Base-by-base conservation (phyloP, 2,888 invertebrate genomes). In the Zygothrica quintamaculata region DNA sequence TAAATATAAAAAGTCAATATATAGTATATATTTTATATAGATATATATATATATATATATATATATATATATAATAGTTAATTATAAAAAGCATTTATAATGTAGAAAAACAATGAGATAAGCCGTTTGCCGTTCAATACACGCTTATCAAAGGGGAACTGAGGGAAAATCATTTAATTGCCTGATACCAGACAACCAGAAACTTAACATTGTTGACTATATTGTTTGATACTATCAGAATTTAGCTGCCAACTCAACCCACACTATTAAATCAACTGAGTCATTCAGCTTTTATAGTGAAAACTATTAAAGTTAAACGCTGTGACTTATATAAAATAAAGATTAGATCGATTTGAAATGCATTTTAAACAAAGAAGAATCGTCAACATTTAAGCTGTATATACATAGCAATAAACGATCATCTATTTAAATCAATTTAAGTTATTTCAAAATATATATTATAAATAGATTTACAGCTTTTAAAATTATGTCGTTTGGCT, bases 51-150 rank as follows among this genome's bases (percentile, higher is more conserved):
- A 11, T 42, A 18, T 8, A 62, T 34, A 5, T 26, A 11, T 18
- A 11, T 42, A 18, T 8, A 62, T 34, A 5, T 26, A 11, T 18
- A 11, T 22, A 25, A 36, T 31, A 34, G 13, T 42, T 25, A 33
- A 55, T 51, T 44, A 26, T 40, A 40, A 56, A 55, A 39, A n/a
- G 16, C 5, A 15, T 50, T 13, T 16, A 22, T 22, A 56, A 33
- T 53, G 42, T 29, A 22, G 22, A 1, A 47, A 36, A 40, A 36
- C 37, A 48, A 52, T 37, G 9, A 44, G 71, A 71, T 70, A 71
- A 55, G 29, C n/a, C 12, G 12, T 13, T 31, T 52, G 18, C 18
- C 5, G 18, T 22, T 22, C 39, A 73, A 15, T 56, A 47, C 7
- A 12, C 33, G 15, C 8, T 29, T 69, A 61, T 61, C 51, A 26